These are phyloP conservation scores for Drosophila bifasciata DNA, from an alignment of 1,140 invertebrate genomes.

Conservation along the genomic window DNA sequence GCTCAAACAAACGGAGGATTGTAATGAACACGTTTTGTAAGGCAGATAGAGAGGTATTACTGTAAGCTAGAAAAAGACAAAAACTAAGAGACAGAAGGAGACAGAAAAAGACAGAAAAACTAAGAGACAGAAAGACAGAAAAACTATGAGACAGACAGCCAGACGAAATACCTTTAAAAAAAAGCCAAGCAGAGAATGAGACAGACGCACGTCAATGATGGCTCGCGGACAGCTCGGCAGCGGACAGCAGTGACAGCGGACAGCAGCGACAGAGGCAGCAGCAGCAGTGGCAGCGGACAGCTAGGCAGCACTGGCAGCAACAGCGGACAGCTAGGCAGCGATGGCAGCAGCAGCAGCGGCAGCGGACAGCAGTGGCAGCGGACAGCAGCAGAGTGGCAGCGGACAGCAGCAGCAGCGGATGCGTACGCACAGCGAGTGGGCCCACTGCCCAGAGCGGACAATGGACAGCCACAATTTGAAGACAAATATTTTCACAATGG, in stretches of 20 bases:
- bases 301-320: too few species aligned
- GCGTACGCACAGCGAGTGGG: conserved; percentile 23
- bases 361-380: too few species aligned
- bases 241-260: too few species aligned
- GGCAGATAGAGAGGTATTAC: conserved; percentile 28
- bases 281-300: too few species aligned
- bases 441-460: conserved; percentile 22
- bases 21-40: conserved; percentile 68
- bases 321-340: too few species aligned
- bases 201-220: conserved; percentile 46
- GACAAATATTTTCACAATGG: conserved; percentile 64
- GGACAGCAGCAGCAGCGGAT: conserved; percentile 14
- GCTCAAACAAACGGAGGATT: conserved; percentile 40
- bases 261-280: conserved; percentile 6
- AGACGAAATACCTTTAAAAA: conserved; percentile 26
- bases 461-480: conserved; percentile 51
- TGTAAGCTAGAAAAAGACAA: conserved; percentile 36
- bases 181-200: conserved; percentile 28
- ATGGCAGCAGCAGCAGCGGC: conserved; percentile 17
- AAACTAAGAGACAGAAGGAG: conserved; percentile 26
- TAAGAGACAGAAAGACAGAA: conserved; percentile 25
- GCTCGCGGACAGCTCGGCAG: conserved; percentile 12
- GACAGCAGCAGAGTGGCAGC: too few species aligned
- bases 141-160: conserved; percentile 25
- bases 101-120: too few species aligned